phyloP scores from a whole-genome alignment of 2,888 invertebrate species.

The Fragum whitleyi region DNA sequence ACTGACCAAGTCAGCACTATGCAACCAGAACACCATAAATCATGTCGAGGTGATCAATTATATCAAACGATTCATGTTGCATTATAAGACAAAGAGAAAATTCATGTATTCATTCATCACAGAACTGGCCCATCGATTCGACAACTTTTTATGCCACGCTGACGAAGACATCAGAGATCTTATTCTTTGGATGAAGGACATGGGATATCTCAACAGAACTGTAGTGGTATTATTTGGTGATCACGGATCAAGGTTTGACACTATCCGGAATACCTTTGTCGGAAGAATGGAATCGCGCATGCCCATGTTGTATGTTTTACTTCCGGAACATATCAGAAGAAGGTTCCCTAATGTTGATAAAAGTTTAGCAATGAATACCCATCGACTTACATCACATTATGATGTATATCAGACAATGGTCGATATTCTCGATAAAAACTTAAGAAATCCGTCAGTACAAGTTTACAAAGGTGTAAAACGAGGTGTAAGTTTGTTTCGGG shows the following conservation, averaged over 20 bases:
- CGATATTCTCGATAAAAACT: conserved; percentile 87
- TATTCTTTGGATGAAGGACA: conserved; percentile 86
- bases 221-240: conserved; percentile 89
- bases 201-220: conserved; percentile 74
- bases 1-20: not conserved
- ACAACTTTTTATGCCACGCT: conserved; percentile 91
- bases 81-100: conserved; percentile 88
- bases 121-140: conserved; percentile 93
- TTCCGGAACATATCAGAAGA: conserved; percentile 90
- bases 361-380: conserved; percentile 89
- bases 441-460: conserved; percentile 26
- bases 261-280: conserved; percentile 92
- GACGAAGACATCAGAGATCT: conserved; percentile 89
- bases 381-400: conserved; percentile 91
- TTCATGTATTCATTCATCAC: conserved; percentile 95
- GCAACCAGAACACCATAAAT: conserved; percentile 31
- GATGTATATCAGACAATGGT: conserved; percentile 92
- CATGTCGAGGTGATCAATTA: conserved; percentile 88
- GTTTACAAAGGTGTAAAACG: conserved; percentile 34
- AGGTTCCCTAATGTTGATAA: conserved; percentile 88
- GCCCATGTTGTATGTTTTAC: conserved; percentile 91
- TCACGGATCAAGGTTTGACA: conserved; percentile 95
- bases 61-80: conserved; percentile 86
- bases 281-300: conserved; percentile 92
- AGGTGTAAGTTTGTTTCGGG: conserved; percentile 90